These are phyloP conservation scores for Drosophila takahashii DNA, from an alignment of 1,140 invertebrate species.

Conservation along the genomic window DNA sequence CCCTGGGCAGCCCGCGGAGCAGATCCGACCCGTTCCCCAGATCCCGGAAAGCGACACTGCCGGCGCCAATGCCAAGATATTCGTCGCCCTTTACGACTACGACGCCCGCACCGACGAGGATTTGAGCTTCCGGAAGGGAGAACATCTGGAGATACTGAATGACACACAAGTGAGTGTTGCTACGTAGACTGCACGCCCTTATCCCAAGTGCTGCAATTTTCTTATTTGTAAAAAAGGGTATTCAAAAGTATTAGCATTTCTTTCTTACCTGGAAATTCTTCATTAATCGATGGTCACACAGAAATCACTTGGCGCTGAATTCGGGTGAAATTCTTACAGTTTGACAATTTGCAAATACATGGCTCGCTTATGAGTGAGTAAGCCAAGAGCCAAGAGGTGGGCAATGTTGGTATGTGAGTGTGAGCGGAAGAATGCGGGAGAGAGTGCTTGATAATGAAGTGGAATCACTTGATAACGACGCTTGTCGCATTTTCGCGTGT, in stretches of 20 bases:
- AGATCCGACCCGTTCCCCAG: conserved; percentile 85
- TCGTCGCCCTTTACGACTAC: conserved; percentile 99
- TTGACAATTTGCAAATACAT: neutral
- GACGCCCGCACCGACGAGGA: conserved; percentile 99
- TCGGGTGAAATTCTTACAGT: no score
- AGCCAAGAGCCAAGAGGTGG: neutral
- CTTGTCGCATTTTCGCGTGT: conserved; percentile 8
- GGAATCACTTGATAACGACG: conserved; percentile 15
- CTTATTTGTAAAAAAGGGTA: neutral
- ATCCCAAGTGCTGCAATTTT: neutral
- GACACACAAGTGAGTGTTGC: conserved; percentile 92
- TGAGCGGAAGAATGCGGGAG: conserved; percentile 1
- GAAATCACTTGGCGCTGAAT: no score
- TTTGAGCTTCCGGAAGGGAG: conserved; percentile 98
- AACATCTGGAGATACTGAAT: conserved; percentile 98
- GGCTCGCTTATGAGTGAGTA: conserved; percentile 2
- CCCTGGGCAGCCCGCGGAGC: conserved; percentile 77
- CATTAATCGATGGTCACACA: no score
- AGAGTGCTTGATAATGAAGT: conserved; percentile 15
- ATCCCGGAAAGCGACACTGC: conserved; percentile 88
- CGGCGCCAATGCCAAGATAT: conserved; percentile 92
- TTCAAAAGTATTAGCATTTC: no score
- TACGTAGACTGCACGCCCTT: conserved; percentile 16
- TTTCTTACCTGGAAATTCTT: no score
- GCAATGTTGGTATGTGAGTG: neutral